Evolutionary conservation across 2,888 invertebrate species (phyloP), one percentile per base, ranked within the genome.

Genomic region (Phymatocera aterrima): DNA sequence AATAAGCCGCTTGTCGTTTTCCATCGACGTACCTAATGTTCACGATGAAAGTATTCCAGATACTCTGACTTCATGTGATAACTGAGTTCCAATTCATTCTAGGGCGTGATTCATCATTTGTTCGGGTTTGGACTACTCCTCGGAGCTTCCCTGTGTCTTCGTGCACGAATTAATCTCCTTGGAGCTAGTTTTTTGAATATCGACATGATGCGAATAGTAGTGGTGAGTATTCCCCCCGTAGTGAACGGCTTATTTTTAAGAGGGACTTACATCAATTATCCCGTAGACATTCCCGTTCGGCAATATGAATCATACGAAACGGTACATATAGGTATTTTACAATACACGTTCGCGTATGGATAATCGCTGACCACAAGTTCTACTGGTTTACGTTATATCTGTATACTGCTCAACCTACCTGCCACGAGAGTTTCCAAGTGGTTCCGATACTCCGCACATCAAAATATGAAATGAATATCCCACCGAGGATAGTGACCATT

Each of bases 61-160:
- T 28, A n/a, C 12, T 24, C 1, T 3, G 6, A 60, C 24, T 24
- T 12, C 5, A 28, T 31, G 51, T 24, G 28, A 31, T 28, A 31
- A 28, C 60, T 24, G 1, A 12, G 15, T 6, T 40, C 4, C n/a
- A n/a, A 74, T 81, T 70, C 78, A 79, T 40, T 65, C 8, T n/a
- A 65, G 65, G 65, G 43, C 4, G 43, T 65, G 15, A 92, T 96
- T 80, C 96, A 95, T 86, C 96, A 96, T 84, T 93, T 93, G 8
- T 90, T 95, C 79, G 96, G 95, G 3, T 95, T 93, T 83, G 90
- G 95, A 72, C 89, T 96, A 80, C 93, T 95, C 83, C 88, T 96
- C 74, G 92, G 94, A 74, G 94, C 95, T 5, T 94, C 95, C 8
- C 88, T 95, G 54, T 92, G 93, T 0, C 91, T 96, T 64, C 87